These are phyloP conservation scores for Myiozetetes cayanensis DNA, from an alignment of 2,113 vertebrate species.

Conservation along the genomic window DNA sequence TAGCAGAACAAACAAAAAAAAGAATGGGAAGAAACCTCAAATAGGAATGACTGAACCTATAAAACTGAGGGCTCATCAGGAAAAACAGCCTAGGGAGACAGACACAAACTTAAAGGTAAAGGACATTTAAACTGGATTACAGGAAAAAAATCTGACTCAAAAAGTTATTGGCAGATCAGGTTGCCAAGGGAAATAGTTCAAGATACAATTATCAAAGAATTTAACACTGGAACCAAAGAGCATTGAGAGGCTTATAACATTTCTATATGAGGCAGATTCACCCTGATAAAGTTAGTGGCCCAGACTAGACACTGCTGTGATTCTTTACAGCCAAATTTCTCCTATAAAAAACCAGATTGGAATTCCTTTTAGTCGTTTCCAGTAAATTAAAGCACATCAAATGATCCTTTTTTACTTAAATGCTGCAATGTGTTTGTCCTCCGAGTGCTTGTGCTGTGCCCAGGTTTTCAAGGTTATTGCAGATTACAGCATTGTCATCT, in stretches of 20 bases:
- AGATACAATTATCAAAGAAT: neutral
- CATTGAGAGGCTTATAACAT: neutral
- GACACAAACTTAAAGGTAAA: neutral
- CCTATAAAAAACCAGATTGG: neutral
- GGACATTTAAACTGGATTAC: neutral
- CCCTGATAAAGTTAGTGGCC: neutral
- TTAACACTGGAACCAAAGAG: neutral
- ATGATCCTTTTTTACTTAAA: neutral
- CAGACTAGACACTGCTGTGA: neutral
- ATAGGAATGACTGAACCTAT: neutral
- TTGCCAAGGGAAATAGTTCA: constrained; percentile 13
- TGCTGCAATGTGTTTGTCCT: neutral
- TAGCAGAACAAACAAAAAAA: constrained; percentile 8
- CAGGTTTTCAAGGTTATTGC: neutral
- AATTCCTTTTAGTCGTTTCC: constrained; percentile 11
- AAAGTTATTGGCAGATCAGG: neutral
- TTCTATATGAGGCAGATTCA: neutral
- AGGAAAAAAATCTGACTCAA: neutral
- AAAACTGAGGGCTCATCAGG: constrained; percentile 2
- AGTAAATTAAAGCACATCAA: constrained; percentile 1
- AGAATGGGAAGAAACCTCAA: neutral
- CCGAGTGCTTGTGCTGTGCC: neutral
- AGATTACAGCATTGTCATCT: neutral
- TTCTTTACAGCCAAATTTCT: neutral
- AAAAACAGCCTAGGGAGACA: neutral